These are phyloP conservation scores for Polypedilum pembai DNA, from an alignment of 1,140 invertebrate genomes.

Conservation along the genomic window DNA sequence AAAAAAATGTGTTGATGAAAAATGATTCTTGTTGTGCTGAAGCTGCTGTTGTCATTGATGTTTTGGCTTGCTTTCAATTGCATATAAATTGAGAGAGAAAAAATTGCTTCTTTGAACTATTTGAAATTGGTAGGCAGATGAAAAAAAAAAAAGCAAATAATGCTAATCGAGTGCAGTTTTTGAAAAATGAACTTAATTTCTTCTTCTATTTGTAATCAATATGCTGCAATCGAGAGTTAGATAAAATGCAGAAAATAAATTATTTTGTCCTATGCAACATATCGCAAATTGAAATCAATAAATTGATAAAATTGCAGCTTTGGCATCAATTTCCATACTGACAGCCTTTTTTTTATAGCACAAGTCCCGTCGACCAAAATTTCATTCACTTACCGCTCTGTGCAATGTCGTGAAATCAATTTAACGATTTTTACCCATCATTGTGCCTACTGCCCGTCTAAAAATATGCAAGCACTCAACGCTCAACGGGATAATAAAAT, in stretches of 20 bases:
- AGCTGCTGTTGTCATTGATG: slow-evolving; percentile 3
- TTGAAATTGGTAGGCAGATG: background rate
- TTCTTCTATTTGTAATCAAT: slow-evolving; percentile 5
- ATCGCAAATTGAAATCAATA: too few species aligned
- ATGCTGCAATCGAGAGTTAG: background rate
- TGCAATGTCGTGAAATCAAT: background rate
- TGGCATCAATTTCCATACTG: too few species aligned
- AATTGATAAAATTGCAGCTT: too few species aligned
- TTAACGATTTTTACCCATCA: background rate
- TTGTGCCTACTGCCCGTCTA: background rate
- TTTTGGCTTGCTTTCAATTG: background rate
- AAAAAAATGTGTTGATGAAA: background rate
- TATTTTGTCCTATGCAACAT: too few species aligned
- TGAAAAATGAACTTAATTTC: background rate
- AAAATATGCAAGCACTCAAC: slow-evolving; percentile 14
- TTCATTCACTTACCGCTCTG: background rate
- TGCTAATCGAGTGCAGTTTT: background rate
- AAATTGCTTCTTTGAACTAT: background rate
- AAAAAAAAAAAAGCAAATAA: background rate
- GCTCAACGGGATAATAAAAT: slow-evolving; percentile 17
- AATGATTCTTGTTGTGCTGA: background rate
- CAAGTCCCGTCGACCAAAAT: too few species aligned
- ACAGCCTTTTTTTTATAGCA: too few species aligned
- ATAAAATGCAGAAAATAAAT: too few species aligned
- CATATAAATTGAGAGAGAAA: background rate